Evolutionary conservation across 2,797 vertebrate genomes (phyloP), one percentile per base, ranked within the genome.

Genomic region (Nothura maculosa): DNA sequence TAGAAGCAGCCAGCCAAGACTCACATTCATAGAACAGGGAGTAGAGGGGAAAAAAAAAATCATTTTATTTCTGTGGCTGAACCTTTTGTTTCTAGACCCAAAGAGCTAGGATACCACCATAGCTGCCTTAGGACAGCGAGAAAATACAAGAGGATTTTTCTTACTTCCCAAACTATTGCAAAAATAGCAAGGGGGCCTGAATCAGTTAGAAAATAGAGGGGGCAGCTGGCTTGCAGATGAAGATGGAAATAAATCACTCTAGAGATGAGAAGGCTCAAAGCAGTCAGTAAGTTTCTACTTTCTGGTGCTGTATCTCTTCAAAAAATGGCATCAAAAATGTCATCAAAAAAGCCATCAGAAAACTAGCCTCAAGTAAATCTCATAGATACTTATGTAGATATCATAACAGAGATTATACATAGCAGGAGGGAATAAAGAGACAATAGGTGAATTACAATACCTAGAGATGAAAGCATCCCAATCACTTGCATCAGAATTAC

Each of bases 211-310:
- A 74, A 82, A 34, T 10, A 74, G 30, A 85, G 28, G 72, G 57
- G 64, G 64, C 86, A 91, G 82, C 40, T 93, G 87, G 74, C 57
- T 82, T 93, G 80, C 87, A 91, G 89, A 86, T 88, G 87, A 91
- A 91, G 40, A 81, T 42, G 40, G 36, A 84, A 60, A 95, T 89
- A 94, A 91, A 92, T 79, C 77, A 95, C 25, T 3, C 4, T 82
- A 54, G 0, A 0, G 63, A 73, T 88, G 54, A 34, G 48, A 79
- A 50, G 54, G 48, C 91, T 64, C 5, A 61, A 40, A 84, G 25
- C 61, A 92, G 57, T 50, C 74, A 79, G 77, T 80, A 92, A 74
- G 80, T 94, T 94, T 92, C 91, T 72, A 91, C 16, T 13, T n/a
- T 89, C 61, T 77, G 86, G 12, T 30, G 36, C 34, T 67, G 57